Conservation (phyloP, 2,797 vertebrate genomes). For the Mareca strepera region DNA sequence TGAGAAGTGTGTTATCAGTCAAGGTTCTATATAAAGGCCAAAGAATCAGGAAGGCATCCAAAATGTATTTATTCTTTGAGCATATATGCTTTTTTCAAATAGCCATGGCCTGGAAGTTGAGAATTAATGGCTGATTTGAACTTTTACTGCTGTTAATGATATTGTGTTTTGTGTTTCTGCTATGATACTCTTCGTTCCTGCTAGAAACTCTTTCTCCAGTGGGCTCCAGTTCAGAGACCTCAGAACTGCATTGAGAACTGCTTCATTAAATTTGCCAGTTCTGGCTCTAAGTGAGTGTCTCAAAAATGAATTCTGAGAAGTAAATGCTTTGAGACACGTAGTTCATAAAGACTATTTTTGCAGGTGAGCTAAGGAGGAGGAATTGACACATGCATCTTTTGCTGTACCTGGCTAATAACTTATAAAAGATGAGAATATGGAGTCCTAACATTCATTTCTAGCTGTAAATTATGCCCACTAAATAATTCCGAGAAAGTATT, state of each 20-base stretch:
- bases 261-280: slow-evolving; percentile 31
- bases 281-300: neutral
- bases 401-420: neutral
- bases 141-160: neutral
- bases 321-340: neutral
- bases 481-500: slow-evolving; percentile 7
- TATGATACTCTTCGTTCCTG: neutral
- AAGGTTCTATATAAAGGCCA: neutral
- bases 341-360: neutral
- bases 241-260: neutral
- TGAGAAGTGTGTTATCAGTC: neutral
- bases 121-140: slow-evolving; percentile 10
- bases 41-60: neutral
- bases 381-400: neutral
- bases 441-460: neutral
- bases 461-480: slow-evolving; percentile 15
- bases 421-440: neutral
- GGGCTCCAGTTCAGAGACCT: neutral
- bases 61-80: neutral
- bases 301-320: slow-evolving; percentile 6
- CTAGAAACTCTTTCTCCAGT: neutral
- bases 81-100: neutral
- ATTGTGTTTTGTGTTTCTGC: neutral
- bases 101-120: neutral
- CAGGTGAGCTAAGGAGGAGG: neutral